Percentiles rank a stretch among this genome's conserved stretches.
Conservation (phyloP, 2,113 vertebrate genomes). For the Tenrec ecaudatus region DNA sequence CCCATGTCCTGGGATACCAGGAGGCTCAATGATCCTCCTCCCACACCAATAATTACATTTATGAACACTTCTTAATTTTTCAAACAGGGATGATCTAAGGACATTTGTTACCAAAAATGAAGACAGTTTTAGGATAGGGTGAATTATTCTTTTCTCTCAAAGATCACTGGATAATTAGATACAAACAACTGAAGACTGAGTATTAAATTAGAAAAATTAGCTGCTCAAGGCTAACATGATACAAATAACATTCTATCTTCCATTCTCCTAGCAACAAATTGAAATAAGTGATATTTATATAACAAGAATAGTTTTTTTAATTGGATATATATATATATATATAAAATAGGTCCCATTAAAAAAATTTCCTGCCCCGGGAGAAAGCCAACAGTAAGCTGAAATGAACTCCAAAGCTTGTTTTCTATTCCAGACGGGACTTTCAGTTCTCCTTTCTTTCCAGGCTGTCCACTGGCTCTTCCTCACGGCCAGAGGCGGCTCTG, state of each 20-base stretch:
- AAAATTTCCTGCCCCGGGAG: background rate
- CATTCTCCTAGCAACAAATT: background rate
- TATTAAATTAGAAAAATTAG: constrained; percentile 27
- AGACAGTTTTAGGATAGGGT: background rate
- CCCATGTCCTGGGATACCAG: background rate
- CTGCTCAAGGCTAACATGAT: background rate
- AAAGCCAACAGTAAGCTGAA: constrained; percentile 27
- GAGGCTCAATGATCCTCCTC: background rate
- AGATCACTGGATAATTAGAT: background rate
- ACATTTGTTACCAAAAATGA: constrained; percentile 29
- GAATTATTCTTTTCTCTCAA: background rate
- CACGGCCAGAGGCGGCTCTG: too few species aligned
- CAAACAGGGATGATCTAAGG: constrained; percentile 15
- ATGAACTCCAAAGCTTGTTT: background rate
- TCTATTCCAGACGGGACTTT: background rate
- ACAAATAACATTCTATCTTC: background rate
- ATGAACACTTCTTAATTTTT: constrained; percentile 18
- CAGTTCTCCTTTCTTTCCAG: background rate
- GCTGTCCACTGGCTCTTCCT: too few species aligned
- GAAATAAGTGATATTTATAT: background rate
- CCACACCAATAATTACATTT: constrained; percentile 1
- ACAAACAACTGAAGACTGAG: background rate
- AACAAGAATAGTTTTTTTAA: background rate
- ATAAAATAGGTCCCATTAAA: background rate
- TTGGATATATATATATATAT: background rate